Evolutionary conservation across 2,797 vertebrate species (phyloP), one percentile per base, ranked within the genome.

Genomic region (Spinus pinus): DNA sequence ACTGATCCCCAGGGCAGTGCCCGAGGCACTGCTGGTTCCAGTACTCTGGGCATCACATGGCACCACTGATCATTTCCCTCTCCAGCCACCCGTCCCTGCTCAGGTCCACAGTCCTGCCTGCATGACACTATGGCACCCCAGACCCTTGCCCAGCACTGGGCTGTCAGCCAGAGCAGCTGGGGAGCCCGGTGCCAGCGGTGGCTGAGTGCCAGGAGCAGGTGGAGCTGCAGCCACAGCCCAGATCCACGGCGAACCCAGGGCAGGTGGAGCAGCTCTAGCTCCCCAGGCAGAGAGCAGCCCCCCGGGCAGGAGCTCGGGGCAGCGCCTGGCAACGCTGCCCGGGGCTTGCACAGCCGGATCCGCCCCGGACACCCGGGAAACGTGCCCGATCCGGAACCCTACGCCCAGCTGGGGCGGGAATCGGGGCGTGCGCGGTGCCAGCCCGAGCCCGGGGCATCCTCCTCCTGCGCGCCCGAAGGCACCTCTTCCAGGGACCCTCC

Each of bases 401-500:
- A 61, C 10, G 16, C 75, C 80, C 86, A 58, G 51, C 75, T 3
- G 10, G 3, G 70, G 57, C 8, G 3, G 82, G 46, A 75, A 24
- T 12, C 8, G 7, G 37, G 65, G 83, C 2, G 35, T 22, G 77
- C 22, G 0, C 12, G 4, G 77, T 69, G 80, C 80, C 69, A n/a
- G 60, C 51, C 60, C 30, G 3, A 56, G 9, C 82, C 60, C 3
- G 4, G 9, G 28, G 49, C 74, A 39, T 44, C 83, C 31, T 58
- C 86, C 41, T 61, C 47, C 58, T 0, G 9, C 13, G 0, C 1
- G 1, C 67, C 87, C 7, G 0, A 28, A 28, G 56, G 31, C 67
- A 35, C 8, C 2, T 7, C 11, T 16, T 9, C 50, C 33, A 0
- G 0, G 11, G 50, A 23, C 51, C n/a, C 22, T 2, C 4, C 0